Evolutionary conservation across 1,140 invertebrate species (phyloP), one percentile per base, ranked within the genome.

Genomic region (Pseudomyrmex cubaensis): DNA sequence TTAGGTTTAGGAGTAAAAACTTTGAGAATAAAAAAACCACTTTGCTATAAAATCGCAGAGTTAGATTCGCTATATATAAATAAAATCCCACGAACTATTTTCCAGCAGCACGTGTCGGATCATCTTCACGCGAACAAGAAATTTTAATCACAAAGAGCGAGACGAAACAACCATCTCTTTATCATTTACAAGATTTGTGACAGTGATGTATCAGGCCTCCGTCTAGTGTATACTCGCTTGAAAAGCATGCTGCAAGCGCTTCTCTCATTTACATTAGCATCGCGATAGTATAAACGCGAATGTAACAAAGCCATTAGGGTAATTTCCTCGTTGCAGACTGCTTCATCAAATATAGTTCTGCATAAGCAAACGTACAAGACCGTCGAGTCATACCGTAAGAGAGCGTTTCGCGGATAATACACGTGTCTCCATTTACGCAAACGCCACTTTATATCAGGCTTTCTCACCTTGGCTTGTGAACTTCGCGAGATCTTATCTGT

Each of bases 401-500:
- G 35, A 35, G 35, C 35, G 35, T 5, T 57, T 8, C 1, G 56
- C 15, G 17, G 3, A 59, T 9, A 15, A 13, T 25, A 17, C 8
- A 9, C 7, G 12, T 70, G 12, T 70, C 59, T 44, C 17, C 20
- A 70, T 78, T 50, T 13, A 48, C 15, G 44, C 64, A 48, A 44
- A 12, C 12, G 20, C 3, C 54, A 13, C 54, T 80, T 35, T 59
- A 59, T 20, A 9, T 80, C 15, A 35, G 7, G 12, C 15, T 56
- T 12, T 12, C 17, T 50, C 22, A 35, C 13, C 22, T 35, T 13
- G 10, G 3, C 22, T 46, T 13, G 17, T 13, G 22, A 61, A 72
- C 62, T 77, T 67, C 13, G 17, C 12, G 20, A 20, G 9, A 7
- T 50, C 44, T 78, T 57, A 35, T 78, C 56, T 70, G 20, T 66